Evolutionary conservation across 2,797 vertebrate genomes (phyloP).

Genomic region (Novumbra hubbsi): DNA sequence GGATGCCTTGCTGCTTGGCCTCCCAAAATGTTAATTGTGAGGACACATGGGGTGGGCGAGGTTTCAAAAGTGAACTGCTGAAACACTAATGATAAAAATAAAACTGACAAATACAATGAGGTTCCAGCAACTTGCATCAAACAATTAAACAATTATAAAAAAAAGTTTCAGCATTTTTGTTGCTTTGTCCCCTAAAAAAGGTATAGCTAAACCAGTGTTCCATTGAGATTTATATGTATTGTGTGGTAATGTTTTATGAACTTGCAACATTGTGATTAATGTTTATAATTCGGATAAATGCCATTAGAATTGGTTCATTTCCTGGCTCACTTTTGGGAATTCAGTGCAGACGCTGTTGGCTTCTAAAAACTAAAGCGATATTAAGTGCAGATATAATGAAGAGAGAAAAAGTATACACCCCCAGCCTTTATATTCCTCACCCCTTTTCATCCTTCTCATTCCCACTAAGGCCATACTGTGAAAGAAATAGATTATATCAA

Average conservation of each 20-base stretch:
- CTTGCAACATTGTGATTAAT: not conserved
- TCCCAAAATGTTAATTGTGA: too few relatives aligned
- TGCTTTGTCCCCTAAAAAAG: too few relatives aligned
- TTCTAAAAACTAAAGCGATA: not conserved
- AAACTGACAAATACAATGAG: too few relatives aligned
- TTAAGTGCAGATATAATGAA: not conserved
- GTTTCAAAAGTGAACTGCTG: too few relatives aligned
- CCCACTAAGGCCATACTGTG: not conserved
- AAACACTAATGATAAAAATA: too few relatives aligned
- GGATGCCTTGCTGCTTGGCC: too few relatives aligned
- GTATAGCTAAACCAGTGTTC: not conserved
- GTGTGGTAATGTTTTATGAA: not conserved
- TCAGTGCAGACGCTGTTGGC: not conserved
- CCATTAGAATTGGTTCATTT: not conserved
- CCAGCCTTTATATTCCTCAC: not conserved
- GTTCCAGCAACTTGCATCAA: too few relatives aligned
- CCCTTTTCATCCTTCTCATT: not conserved
- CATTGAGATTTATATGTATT: not conserved
- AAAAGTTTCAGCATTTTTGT: too few relatives aligned
- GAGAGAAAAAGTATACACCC: not conserved
- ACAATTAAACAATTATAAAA: too few relatives aligned
- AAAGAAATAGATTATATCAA: conserved; percentile 8
- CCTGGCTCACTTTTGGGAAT: not conserved
- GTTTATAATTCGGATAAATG: not conserved
- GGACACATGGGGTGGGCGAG: too few relatives aligned